A percentile compares a stretch with the other conserved stretches of the same genome.
phyloP scores from a whole-genome alignment of 2,797 vertebrate species.

The Argyrosomus regius region DNA sequence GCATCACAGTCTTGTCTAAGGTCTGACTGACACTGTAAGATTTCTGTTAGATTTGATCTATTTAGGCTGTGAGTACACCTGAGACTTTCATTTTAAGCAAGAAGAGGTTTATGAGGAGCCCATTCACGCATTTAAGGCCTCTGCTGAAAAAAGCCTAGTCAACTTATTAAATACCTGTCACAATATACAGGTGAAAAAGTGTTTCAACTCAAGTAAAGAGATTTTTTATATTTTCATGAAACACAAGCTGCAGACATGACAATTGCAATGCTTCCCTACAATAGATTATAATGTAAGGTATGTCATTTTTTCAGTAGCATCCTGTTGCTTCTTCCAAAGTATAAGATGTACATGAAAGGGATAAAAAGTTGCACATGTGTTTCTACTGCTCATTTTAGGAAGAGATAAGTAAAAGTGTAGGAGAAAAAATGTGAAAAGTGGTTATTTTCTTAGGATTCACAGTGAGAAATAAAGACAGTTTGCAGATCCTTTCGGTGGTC shows the following conservation, averaged over 20 bases:
- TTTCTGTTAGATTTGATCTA: background rate
- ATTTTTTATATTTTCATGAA: background rate
- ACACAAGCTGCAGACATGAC: background rate
- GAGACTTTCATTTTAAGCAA: constrained; percentile 2
- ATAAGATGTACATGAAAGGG: background rate
- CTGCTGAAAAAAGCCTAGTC: background rate
- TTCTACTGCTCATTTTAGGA: background rate
- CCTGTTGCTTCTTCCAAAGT: background rate
- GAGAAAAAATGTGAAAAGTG: background rate
- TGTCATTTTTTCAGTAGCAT: background rate
- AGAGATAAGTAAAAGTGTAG: background rate
- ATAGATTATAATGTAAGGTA: background rate
- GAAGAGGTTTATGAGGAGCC: background rate
- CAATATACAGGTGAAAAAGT: background rate
- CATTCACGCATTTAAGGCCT: background rate
- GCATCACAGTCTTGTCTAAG: constrained; percentile 1
- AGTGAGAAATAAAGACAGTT: background rate
- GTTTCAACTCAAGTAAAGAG: background rate
- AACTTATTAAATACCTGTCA: background rate
- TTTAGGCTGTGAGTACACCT: background rate
- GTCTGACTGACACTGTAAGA: constrained; percentile 8
- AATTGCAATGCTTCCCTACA: no score
- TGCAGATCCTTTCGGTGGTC: background rate
- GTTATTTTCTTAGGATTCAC: no score
- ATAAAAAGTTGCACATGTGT: background rate